phyloP scores from a whole-genome alignment of 2,888 invertebrate species.

The Eupithecia subfuscata region DNA sequence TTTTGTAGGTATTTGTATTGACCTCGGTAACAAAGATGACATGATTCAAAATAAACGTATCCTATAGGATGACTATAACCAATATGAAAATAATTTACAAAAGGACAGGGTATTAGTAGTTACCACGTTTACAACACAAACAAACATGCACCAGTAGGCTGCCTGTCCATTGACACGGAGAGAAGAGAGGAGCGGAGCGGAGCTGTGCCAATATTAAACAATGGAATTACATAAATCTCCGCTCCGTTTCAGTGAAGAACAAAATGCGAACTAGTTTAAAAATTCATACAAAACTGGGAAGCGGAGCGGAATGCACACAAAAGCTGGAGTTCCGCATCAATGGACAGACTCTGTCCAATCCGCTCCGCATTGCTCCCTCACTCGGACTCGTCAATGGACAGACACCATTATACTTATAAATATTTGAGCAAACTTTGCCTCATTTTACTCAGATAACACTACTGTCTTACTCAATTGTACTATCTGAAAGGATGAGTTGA shows the following conservation, averaged over 20 bases:
- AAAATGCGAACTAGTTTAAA: too few species aligned
- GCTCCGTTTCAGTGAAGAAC: too few species aligned
- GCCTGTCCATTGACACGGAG: too few species aligned
- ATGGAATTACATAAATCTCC: too few species aligned
- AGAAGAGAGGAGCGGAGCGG: too few species aligned
- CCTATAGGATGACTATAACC: not conserved
- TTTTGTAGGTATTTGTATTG: not conserved
- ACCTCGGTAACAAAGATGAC: not conserved
- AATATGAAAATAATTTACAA: slow-evolving; percentile 13
- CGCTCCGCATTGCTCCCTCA: too few species aligned
- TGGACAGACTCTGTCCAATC: too few species aligned
- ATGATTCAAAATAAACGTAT: not conserved
- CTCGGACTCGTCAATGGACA: too few species aligned
- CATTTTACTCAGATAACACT: not conserved
- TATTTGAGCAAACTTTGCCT: not conserved
- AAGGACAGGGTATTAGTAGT: slow-evolving; percentile 17
- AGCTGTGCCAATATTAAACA: too few species aligned
- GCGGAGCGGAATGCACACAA: too few species aligned
- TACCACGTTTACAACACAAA: slow-evolving; percentile 2
- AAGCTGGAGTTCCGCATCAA: too few species aligned
- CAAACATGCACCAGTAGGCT: slow-evolving; percentile 10
- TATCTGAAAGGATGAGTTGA: not conserved
- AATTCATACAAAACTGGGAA: too few species aligned
- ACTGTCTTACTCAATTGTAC: not conserved
- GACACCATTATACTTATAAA: not conserved